Evolutionary conservation across 2,888 invertebrate species (phyloP).

Genomic region (Erebia aethiops): DNA sequence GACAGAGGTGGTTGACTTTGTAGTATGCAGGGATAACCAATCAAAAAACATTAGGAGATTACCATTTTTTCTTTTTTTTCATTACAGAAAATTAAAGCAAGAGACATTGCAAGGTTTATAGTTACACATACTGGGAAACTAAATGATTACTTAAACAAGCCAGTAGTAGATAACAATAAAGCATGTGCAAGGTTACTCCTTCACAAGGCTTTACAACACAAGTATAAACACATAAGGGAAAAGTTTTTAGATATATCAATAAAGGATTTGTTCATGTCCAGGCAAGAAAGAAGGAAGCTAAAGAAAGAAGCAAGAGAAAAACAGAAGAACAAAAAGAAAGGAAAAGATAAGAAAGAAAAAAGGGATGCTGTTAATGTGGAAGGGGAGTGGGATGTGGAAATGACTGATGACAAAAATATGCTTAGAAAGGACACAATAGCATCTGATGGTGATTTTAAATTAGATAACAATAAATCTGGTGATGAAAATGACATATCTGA

Average conservation of each 20-base stretch:
- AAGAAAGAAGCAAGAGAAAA: slow-evolving; percentile 71
- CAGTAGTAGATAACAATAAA: slow-evolving; percentile 64
- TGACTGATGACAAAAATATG: slow-evolving; percentile 35
- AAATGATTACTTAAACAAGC: slow-evolving; percentile 64
- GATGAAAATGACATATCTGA: slow-evolving; percentile 21
- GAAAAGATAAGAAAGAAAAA: slow-evolving; percentile 50
- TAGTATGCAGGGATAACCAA: too few species aligned
- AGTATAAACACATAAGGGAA: slow-evolving; percentile 64
- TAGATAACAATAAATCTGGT: background rate
- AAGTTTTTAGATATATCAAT: slow-evolving; percentile 69
- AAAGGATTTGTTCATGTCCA: slow-evolving; percentile 72
- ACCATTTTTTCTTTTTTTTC: slow-evolving; percentile 12
- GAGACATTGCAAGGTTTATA: slow-evolving; percentile 69
- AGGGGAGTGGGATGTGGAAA: slow-evolving; percentile 65
- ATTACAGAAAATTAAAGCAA: slow-evolving; percentile 75
- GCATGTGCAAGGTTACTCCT: slow-evolving; percentile 71
- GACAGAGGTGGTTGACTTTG: too few species aligned
- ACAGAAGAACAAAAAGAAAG: slow-evolving; percentile 56
- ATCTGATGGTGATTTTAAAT: background rate
- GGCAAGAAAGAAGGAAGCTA: slow-evolving; percentile 66
- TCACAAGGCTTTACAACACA: slow-evolving; percentile 68
- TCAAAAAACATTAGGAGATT: background rate
- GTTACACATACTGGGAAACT: slow-evolving; percentile 68
- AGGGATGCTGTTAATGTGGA: slow-evolving; percentile 54
- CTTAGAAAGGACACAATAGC: slow-evolving; percentile 19